phyloP scores from a whole-genome alignment of 64 coral and sea anemone genomes.

The Porites australiensis region DNA sequence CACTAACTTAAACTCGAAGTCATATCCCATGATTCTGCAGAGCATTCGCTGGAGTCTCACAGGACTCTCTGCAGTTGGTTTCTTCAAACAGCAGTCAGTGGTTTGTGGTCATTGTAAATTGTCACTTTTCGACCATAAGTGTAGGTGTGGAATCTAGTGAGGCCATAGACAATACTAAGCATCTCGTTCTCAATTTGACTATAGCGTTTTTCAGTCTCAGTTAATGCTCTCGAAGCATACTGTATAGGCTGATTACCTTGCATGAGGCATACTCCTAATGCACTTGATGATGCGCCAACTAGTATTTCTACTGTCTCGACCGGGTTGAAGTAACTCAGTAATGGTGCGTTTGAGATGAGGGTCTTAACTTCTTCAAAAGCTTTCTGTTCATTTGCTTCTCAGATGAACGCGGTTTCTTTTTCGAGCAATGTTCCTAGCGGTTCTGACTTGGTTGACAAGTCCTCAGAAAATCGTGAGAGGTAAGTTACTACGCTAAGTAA shows the following conservation, averaged over 20 bases:
- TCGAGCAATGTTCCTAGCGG: not conserved
- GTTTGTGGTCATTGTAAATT: too few species aligned
- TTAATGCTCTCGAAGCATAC: conserved; percentile 31
- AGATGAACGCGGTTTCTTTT: conserved; percentile 4
- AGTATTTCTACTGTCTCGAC: conserved; percentile 6
- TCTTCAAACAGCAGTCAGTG: too few species aligned
- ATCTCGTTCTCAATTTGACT: too few species aligned
- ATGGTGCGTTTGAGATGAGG: conserved; percentile 29
- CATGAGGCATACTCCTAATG: conserved; percentile 41
- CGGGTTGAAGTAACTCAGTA: conserved; percentile 53
- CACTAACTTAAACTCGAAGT: conserved; percentile 14
- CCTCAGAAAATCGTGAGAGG: conserved; percentile 22
- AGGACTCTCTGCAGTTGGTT: too few species aligned
- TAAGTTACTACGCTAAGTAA: conserved; percentile 19
- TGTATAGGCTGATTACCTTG: conserved; percentile 15
- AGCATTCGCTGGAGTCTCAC: too few species aligned
- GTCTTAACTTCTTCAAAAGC: conserved; percentile 31
- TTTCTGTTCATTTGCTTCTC: not conserved
- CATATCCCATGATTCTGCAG: not conserved
- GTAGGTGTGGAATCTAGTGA: conserved; percentile 36
- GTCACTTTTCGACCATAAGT: conserved; percentile 33
- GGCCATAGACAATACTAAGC: not conserved
- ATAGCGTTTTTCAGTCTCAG: not conserved
- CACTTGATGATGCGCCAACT: conserved; percentile 37
- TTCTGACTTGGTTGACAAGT: conserved; percentile 8